Conservation (phyloP, 30 jellyfish, hydroid and myxozoan genomes). For the Clytia hemisphaerica region DNA sequence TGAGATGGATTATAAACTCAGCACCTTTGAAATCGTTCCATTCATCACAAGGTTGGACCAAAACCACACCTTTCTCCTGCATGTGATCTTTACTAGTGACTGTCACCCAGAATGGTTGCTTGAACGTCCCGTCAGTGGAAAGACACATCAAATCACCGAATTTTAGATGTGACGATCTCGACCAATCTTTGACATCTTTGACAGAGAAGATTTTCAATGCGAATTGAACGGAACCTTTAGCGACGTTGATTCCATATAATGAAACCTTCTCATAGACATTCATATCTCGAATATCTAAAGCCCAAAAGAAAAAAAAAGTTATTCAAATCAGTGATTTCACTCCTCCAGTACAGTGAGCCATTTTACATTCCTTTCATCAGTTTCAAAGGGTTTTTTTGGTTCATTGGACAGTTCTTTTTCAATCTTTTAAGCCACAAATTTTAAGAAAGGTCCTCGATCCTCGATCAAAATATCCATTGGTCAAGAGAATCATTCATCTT, state of each 20-base stretch:
- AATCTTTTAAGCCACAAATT: too few species aligned
- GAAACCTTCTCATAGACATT: conserved; percentile 18
- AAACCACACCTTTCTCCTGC: conserved; percentile 3
- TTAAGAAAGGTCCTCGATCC: too few species aligned
- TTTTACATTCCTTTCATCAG: too few species aligned
- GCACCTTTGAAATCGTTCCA: not conserved
- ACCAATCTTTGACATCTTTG: conserved; percentile 16
- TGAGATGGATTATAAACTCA: too few species aligned
- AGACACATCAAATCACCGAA: conserved; percentile 43
- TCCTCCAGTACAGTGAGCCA: too few species aligned
- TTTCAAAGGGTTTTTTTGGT: too few species aligned
- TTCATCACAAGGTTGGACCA: conserved; percentile 23
- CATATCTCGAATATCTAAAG: conserved; percentile 48
- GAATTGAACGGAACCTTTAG: not conserved
- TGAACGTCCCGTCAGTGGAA: conserved; percentile 24
- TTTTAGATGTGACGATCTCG: conserved; percentile 21
- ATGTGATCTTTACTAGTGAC: conserved; percentile 32
- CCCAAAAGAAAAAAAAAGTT: too few species aligned
- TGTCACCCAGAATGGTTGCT: conserved; percentile 39
- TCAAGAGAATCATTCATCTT: too few species aligned
- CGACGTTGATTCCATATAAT: conserved; percentile 19
- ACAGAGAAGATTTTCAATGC: conserved; percentile 26
- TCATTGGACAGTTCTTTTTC: too few species aligned
- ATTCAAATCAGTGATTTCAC: too few species aligned
- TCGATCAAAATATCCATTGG: too few species aligned